phyloP scores from a whole-genome alignment of 53 echinoderm and acorn worm genomes.

The Holothuria scabra region DNA sequence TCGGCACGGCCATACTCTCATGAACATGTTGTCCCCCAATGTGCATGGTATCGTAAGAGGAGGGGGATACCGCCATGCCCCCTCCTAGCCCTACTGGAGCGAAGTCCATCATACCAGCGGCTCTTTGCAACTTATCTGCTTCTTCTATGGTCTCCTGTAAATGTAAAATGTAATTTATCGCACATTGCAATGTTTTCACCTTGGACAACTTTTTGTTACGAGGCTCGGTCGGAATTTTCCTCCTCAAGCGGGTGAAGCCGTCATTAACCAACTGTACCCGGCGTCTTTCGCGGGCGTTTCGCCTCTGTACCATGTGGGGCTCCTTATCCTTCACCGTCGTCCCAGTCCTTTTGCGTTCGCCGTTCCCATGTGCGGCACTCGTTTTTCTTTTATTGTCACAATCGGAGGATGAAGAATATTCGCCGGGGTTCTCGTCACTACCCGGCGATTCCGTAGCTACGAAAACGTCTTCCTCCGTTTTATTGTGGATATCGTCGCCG shows the following conservation, averaged over 20 bases:
- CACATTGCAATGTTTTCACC: conserved; percentile 94
- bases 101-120: conserved; percentile 72
- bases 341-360: conserved; percentile 39
- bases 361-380: conserved; percentile 9
- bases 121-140: conserved; percentile 69
- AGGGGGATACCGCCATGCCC: neutral
- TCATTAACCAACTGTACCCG: conserved; percentile 98
- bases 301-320: conserved; percentile 88
- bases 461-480: too few relatives aligned
- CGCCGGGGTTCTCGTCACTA: too few relatives aligned
- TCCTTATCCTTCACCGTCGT: conserved; percentile 89
- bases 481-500: too few relatives aligned
- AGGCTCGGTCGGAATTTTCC: conserved; percentile 96
- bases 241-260: conserved; percentile 90
- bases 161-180: conserved; percentile 97
- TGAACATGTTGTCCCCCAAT: neutral
- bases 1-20: neutral
- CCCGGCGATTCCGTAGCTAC: too few relatives aligned
- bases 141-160: conserved; percentile 87
- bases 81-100: conserved; percentile 19
- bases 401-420: neutral
- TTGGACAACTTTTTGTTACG: conserved; percentile 97
- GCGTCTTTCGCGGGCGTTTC: conserved; percentile 95
- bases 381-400: neutral
- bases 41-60: neutral